phyloP scores from a whole-genome alignment of 2,113 vertebrate genomes.

The Axis porcinus region DNA sequence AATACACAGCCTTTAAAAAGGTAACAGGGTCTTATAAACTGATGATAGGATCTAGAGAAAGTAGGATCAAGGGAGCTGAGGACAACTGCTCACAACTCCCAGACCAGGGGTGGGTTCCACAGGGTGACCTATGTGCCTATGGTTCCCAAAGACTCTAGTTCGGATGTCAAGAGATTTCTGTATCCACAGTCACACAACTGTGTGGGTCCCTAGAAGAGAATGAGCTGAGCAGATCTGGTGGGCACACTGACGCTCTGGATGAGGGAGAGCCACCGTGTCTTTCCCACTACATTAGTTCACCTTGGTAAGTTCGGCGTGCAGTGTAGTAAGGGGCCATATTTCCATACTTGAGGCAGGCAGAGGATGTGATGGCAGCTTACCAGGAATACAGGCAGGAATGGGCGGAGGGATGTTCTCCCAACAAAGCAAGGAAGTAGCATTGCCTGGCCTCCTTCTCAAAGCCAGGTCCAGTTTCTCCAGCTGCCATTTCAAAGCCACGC shows the following conservation, averaged over 20 bases:
- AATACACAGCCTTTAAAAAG: not conserved
- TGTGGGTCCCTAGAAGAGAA: not conserved
- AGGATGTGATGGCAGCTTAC: not conserved
- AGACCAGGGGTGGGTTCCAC: not conserved
- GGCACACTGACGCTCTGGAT: not conserved
- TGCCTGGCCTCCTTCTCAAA: constrained; percentile 16
- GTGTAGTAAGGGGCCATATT: constrained; percentile 6
- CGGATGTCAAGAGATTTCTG: not conserved
- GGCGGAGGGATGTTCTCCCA: not conserved
- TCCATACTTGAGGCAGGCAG: not conserved
- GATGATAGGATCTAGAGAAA: not conserved
- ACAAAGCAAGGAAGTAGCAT: not conserved
- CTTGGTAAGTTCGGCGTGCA: constrained; percentile 1
- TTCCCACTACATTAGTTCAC: not conserved
- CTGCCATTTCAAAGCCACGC: constrained; percentile 43
- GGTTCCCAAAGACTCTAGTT: not conserved
- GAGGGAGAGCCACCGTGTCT: not conserved
- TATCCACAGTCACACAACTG: not conserved
- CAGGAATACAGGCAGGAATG: constrained; percentile 5
- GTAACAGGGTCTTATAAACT: not conserved
- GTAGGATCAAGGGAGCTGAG: not conserved
- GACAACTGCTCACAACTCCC: not conserved
- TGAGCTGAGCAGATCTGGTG: not conserved
- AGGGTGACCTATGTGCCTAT: not conserved
- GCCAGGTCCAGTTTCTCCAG: not conserved